These are phyloP conservation scores for Lichenostomus cassidix DNA, from an alignment of 2,113 vertebrate species.

Conservation along the genomic window DNA sequence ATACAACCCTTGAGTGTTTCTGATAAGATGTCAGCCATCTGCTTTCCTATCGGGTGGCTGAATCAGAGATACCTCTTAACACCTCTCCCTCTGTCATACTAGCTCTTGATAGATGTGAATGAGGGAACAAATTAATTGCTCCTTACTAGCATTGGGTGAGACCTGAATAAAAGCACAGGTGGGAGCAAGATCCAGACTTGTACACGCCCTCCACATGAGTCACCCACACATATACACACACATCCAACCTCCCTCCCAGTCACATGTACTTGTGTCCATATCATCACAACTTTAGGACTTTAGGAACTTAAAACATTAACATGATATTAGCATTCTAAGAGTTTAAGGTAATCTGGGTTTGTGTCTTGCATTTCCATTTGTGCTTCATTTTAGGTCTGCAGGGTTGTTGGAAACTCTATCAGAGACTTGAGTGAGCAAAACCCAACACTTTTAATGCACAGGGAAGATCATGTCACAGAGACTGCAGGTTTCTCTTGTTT, in stretches of 20 bases:
- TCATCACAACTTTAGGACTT: background rate
- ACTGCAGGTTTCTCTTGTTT: background rate
- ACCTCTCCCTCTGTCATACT: constrained; percentile 18
- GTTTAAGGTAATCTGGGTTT: background rate
- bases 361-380: background rate
- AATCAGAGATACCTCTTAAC: constrained; percentile 52
- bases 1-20: constrained; percentile 17
- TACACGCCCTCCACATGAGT: background rate
- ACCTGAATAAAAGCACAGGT: constrained; percentile 12
- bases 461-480: background rate
- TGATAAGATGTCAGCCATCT: constrained; percentile 54
- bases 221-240: background rate
- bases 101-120: constrained; percentile 9
- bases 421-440: background rate
- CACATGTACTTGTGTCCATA: background rate
- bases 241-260: background rate
- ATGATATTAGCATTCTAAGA: background rate
- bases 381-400: background rate
- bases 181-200: background rate
- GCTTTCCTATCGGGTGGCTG: constrained; percentile 26
- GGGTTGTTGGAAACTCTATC: background rate
- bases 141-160: background rate
- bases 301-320: background rate
- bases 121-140: constrained; percentile 51
- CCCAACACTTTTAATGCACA: background rate